Conservation (phyloP, 2,113 vertebrate genomes). For the Silurus asotus region DNA sequence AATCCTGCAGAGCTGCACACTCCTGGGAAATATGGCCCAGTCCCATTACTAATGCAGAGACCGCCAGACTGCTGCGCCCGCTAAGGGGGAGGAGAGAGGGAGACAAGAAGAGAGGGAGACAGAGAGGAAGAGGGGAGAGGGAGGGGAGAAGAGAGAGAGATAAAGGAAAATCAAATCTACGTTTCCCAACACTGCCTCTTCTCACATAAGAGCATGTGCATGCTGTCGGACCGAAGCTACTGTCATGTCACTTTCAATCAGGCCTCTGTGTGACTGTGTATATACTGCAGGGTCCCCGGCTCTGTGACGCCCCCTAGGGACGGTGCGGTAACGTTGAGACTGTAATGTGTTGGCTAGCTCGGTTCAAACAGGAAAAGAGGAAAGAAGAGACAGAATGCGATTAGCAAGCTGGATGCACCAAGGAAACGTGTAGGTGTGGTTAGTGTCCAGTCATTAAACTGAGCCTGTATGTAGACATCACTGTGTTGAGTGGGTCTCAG, state of each 20-base stretch:
- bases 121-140: slow-evolving; percentile 27
- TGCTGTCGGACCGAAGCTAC: slow-evolving; percentile 41
- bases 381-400: slow-evolving; percentile 22
- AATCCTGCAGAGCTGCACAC: slow-evolving; percentile 73
- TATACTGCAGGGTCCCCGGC: slow-evolving; percentile 51
- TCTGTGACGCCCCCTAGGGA: slow-evolving; percentile 50
- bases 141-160: slow-evolving; percentile 44
- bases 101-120: slow-evolving; percentile 44
- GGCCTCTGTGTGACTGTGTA: slow-evolving; percentile 34
- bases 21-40: slow-evolving; percentile 80
- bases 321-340: slow-evolving; percentile 43
- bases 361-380: slow-evolving; percentile 23
- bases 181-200: slow-evolving; percentile 57
- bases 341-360: slow-evolving; percentile 51
- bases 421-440: slow-evolving; percentile 9
- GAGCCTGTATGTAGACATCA: background rate
- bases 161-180: slow-evolving; percentile 71
- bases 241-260: slow-evolving; percentile 62
- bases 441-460: slow-evolving; percentile 36
- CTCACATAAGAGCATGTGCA: slow-evolving; percentile 52
- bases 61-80: slow-evolving; percentile 58
- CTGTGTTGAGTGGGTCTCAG: background rate
- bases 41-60: slow-evolving; percentile 72
- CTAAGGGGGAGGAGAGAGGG: slow-evolving; percentile 42
- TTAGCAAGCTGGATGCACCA: slow-evolving; percentile 1